These are phyloP conservation scores for Drosophila conformis DNA, from an alignment of 2,888 invertebrate species.

Conservation along the genomic window DNA sequence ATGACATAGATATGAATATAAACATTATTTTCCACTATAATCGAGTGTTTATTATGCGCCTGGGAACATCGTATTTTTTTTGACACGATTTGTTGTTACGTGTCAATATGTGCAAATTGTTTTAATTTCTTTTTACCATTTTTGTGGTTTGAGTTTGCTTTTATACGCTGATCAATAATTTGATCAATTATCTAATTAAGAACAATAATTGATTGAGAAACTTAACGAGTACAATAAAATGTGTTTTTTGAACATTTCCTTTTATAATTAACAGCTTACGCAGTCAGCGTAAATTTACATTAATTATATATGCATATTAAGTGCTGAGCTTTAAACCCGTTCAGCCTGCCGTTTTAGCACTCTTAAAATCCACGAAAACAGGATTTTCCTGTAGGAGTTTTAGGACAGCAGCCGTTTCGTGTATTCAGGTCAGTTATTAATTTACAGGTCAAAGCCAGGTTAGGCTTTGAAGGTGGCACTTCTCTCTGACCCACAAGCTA, in stretches of 20 bases:
- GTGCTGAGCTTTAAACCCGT: constrained; percentile 12
- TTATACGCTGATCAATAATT: constrained; percentile 1
- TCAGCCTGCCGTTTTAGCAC: constrained; percentile 19
- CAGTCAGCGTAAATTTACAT: not conserved
- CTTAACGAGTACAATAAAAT: not conserved
- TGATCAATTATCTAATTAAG: constrained; percentile 19
- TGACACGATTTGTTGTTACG: constrained; percentile 58
- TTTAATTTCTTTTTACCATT: constrained; percentile 25
- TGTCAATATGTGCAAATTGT: constrained; percentile 49
- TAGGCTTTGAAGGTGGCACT: not conserved
- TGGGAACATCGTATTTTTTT: constrained; percentile 24
- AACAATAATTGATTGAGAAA: not conserved
- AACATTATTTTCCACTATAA: not conserved
- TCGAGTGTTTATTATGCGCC: constrained; percentile 49
- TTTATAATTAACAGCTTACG: not conserved
- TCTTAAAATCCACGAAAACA: constrained; percentile 30
- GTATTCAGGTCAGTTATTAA: not conserved
- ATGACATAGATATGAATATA: constrained; percentile 26
- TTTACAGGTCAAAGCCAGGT: constrained; percentile 18
- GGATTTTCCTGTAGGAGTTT: constrained; percentile 11
- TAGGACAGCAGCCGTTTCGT: not conserved
- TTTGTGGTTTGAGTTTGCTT: not conserved
- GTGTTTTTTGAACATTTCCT: not conserved
- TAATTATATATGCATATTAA: not conserved
- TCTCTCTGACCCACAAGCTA: constrained; percentile 8